Evolutionary conservation across 2,797 vertebrate genomes (phyloP), one percentile per base, ranked within the genome.

Genomic region (Psittacula echo): DNA sequence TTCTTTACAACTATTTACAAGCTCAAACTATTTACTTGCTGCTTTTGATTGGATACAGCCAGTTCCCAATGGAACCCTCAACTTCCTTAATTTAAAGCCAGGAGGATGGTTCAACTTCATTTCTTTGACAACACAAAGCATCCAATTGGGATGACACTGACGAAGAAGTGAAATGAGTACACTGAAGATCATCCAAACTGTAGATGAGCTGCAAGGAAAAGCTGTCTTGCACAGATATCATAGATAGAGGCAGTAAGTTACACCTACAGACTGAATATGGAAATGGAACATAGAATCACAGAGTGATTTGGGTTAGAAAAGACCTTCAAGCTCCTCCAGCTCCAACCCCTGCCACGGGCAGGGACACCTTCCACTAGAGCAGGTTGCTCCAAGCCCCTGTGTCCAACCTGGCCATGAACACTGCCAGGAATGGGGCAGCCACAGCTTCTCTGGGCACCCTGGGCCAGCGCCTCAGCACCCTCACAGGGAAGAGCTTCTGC

Each of bases 81-180:
- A 4, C 19, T 66, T 45, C 51, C 22, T 76, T 81, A 44, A 87
- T 41, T 39, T 39, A 71, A 74, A 89, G 65, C 15, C 67, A 72
- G 83, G 18, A 85, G 44, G 44, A 47, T 1, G 16, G 56, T 61
- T 80, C 61, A 39, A 34, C 24, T 67, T 45, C 15, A 50, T 75
- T 37, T 39, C 73, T 68, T 60, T 14, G 27, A 61, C 19, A 66
- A 18, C n/a, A 79, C 26, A 58, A 47, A 44, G 21, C 48, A 5
- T 0, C 14, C 54, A 9, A 1, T 2, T 34, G 30, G 11, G 26
- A 42, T 12, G 27, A 32, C 27, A 37, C 8, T 17, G 27, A 7
- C 62, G 39, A 39, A 54, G 37, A 30, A 48, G 21, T 13, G 14
- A 62, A 82, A 58, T 1, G 10, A 17, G 58, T 16, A 7, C 12